Conservation (phyloP, 1,140 invertebrate species). For the Bombus vancouverensis region DNA sequence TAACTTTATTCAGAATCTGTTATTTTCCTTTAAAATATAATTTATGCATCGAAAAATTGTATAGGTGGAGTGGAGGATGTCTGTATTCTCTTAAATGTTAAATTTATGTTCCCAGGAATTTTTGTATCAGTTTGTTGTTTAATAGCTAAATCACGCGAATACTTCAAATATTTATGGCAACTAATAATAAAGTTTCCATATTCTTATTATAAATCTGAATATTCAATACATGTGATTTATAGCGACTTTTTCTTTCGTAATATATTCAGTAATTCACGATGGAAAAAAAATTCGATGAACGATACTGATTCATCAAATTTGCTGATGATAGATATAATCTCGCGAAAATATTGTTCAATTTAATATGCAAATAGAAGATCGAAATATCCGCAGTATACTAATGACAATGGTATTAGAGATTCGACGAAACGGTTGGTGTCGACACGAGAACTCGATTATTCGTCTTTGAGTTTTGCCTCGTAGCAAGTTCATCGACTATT, state of each 20-base stretch:
- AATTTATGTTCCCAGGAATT: not conserved
- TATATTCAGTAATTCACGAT: no score
- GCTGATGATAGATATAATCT: not conserved
- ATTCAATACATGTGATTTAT: no score
- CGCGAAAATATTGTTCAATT: not conserved
- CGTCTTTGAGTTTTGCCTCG: not conserved
- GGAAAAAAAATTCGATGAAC: not conserved
- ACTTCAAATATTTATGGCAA: not conserved
- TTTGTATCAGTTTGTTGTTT: not conserved
- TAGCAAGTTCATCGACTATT: conserved; percentile 16
- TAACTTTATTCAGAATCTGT: no score
- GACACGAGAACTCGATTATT: conserved; percentile 3
- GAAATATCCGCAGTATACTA: not conserved
- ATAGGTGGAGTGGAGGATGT: no score
- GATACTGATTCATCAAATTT: not conserved
- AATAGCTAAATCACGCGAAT: not conserved
- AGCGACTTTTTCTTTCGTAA: no score
- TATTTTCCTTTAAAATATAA: no score
- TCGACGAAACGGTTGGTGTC: not conserved
- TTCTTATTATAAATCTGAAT: not conserved
- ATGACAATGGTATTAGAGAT: not conserved
- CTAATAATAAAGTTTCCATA: not conserved
- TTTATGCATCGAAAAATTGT: no score
- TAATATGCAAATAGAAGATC: not conserved
- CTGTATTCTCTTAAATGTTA: no score